Evolutionary conservation across 2,888 invertebrate genomes (phyloP).

Genomic region (Temnothorax rugatulus): DNA sequence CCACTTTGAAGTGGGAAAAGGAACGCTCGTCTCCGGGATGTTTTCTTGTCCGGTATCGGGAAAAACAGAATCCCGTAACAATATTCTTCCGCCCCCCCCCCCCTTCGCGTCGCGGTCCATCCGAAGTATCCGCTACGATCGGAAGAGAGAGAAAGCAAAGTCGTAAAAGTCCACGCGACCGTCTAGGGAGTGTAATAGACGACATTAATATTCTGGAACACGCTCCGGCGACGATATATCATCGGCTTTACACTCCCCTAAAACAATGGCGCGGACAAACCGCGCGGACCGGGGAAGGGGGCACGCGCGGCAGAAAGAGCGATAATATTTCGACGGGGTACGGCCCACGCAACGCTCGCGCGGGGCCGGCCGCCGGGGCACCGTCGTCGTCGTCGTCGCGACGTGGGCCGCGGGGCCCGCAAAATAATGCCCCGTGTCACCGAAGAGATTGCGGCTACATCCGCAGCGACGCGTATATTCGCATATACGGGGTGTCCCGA

Average conservation of each 20-base stretch:
- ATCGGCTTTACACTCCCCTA: constrained; percentile 75
- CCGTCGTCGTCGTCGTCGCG: constrained; percentile 59
- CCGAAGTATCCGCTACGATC: constrained; percentile 10
- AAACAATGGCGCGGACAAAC: constrained; percentile 73
- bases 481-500: constrained; percentile 64
- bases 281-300: constrained; percentile 43
- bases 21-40: neutral
- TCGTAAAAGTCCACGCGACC: constrained; percentile 51
- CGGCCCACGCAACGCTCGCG: constrained; percentile 68
- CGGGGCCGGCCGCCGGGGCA: constrained; percentile 33
- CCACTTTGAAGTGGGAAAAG: neutral
- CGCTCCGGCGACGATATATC: constrained; percentile 72
- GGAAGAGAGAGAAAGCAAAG: constrained; percentile 9
- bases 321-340: constrained; percentile 77
- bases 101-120: neutral
- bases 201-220: constrained; percentile 75
- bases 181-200: constrained; percentile 70
- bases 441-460: constrained; percentile 74
- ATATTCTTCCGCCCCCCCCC: neutral
- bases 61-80: neutral
- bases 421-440: constrained; percentile 77
- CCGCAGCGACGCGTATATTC: constrained; percentile 55
- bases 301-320: constrained; percentile 47
- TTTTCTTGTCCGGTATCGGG: neutral
- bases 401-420: constrained; percentile 66